Evolutionary conservation across 2,797 vertebrate genomes (phyloP), one percentile per base, ranked within the genome.

Genomic region (Telmatherina bonti): DNA sequence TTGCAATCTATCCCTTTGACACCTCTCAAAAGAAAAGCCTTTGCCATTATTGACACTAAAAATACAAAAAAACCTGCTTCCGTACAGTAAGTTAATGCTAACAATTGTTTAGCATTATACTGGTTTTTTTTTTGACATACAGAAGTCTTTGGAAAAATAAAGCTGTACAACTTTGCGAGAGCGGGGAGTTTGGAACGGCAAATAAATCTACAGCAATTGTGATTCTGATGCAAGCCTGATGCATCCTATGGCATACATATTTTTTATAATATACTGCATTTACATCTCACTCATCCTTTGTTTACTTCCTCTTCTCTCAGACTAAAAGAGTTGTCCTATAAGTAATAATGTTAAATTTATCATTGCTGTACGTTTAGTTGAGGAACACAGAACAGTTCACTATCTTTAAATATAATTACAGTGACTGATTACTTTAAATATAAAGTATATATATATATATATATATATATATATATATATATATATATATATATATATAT

Each of bases 391-490:
- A 52, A 27, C 49, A 52, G 10, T 5, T 52, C 13, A 52, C 33
- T 85, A 54, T 72, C 70, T 83, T 85, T 74, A 69, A 83, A 85
- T 38, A 52, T 69, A 77, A 74, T 87, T 79, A 81, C 4, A 7
- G 49, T 83, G 80, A 87, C 67, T 59, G 78, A 83, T 85, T 64
- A 72, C 54, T 80, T 53, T 38, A 49, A 36, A 15, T 61, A 20
- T 24, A 33, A 53, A 24, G 22, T 70, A 58, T 30, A 1, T 22
- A n/a, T n/a, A n/a, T n/a, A n/a, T n/a, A n/a, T n/a, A n/a, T n/a
- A n/a, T n/a, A n/a, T n/a, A n/a, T n/a, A n/a, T n/a, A n/a, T n/a
- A n/a, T n/a, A n/a, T n/a, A n/a, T n/a, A n/a, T n/a, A n/a, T n/a
- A n/a, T n/a, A n/a, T n/a, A n/a, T n/a, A n/a, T n/a, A n/a, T n/a